Percentiles rank a stretch among this genome's conserved stretches.
These are phyloP conservation scores for Rhopalosiphum padi DNA, from an alignment of 1,140 invertebrate species.

Conservation along the genomic window DNA sequence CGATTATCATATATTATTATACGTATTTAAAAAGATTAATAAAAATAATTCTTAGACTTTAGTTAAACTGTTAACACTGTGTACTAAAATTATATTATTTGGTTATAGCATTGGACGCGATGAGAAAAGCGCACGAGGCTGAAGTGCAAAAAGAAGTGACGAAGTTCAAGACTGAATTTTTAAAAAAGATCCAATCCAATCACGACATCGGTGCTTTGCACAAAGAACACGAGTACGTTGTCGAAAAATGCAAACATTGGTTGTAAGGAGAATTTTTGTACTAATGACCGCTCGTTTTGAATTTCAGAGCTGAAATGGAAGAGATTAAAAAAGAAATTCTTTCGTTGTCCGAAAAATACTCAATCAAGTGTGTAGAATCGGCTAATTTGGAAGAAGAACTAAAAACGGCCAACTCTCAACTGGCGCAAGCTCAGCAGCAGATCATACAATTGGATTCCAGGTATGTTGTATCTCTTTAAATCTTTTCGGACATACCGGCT, in stretches of 20 bases:
- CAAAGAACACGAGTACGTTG: constrained; percentile 69
- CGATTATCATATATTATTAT: neutral
- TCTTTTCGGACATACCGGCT: neutral
- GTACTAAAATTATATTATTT: neutral
- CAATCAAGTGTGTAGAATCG: constrained; percentile 89
- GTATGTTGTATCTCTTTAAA: neutral
- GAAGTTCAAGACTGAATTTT: constrained; percentile 85
- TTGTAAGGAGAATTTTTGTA: neutral
- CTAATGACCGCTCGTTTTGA: neutral
- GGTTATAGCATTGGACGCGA: constrained; percentile 82
- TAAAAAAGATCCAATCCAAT: constrained; percentile 73
- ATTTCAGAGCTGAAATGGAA: constrained; percentile 78
- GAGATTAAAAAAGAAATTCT: constrained; percentile 85
- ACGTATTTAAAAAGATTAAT: neutral
- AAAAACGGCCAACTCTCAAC: constrained; percentile 75
- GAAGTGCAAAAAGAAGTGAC: constrained; percentile 87
- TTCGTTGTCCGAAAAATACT: constrained; percentile 88
- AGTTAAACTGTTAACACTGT: neutral
- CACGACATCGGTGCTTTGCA: constrained; percentile 68
- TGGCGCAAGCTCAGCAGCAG: constrained; percentile 80
- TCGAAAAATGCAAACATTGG: neutral
- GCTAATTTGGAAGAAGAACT: constrained; percentile 85
- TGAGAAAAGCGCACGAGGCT: constrained; percentile 90
- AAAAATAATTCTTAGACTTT: neutral
- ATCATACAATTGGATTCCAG: constrained; percentile 75